Evolutionary conservation across 2,113 vertebrate genomes (phyloP).

Genomic region (Platycercus adscitus): DNA sequence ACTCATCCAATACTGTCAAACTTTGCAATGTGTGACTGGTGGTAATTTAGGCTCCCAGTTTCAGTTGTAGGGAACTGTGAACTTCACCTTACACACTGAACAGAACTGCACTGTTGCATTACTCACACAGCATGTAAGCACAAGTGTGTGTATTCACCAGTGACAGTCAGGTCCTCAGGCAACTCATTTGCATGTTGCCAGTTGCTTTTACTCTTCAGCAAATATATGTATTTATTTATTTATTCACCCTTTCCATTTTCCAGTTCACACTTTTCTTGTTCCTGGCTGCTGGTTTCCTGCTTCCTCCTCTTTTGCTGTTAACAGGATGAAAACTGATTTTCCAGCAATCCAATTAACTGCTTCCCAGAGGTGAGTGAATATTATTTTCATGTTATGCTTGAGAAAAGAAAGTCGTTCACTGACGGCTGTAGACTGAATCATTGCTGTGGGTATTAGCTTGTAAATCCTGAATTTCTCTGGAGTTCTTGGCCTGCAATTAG

Average conservation of each 20-base stretch:
- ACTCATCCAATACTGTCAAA: neutral
- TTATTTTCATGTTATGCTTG: neutral
- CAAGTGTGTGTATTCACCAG: neutral
- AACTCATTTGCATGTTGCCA: neutral
- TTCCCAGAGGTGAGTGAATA: neutral
- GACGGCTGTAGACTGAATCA: neutral
- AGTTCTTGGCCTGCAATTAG: neutral
- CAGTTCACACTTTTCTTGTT: neutral
- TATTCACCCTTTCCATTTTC: neutral
- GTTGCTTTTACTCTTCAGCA: neutral
- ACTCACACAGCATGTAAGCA: neutral
- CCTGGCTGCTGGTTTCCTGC: neutral
- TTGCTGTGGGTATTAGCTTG: neutral
- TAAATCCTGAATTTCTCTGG: neutral
- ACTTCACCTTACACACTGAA: rapidly evolving
- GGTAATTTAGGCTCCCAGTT: neutral
- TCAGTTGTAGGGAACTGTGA: rapidly evolving
- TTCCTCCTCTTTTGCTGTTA: neutral
- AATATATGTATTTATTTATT: neutral
- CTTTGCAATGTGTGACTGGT: neutral
- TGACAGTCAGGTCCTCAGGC: neutral
- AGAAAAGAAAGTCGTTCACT: neutral
- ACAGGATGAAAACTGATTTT: neutral
- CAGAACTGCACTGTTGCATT: rapidly evolving
- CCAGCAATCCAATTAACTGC: neutral